phyloP scores from a whole-genome alignment of 2,797 vertebrate species.

The Caiman crocodilus region DNA sequence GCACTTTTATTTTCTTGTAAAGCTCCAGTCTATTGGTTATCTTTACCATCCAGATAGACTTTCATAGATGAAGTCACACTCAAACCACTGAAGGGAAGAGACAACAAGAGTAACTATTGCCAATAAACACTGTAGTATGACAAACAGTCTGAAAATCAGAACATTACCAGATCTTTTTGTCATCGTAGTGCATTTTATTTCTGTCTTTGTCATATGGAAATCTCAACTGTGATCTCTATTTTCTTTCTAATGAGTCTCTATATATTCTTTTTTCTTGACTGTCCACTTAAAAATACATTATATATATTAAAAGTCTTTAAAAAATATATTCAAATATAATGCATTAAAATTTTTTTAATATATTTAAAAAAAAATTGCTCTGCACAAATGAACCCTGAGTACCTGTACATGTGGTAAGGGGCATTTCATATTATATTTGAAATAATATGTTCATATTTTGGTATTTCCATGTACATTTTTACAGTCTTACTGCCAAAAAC shows the following conservation, averaged over 20 bases:
- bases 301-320: too few relatives aligned
- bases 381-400: neutral
- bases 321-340: too few relatives aligned
- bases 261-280: neutral
- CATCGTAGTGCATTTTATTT: neutral
- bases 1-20: neutral
- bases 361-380: neutral
- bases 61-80: neutral
- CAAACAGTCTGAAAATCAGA: neutral
- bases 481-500: neutral
- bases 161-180: neutral
- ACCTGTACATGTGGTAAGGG: neutral
- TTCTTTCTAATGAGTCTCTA: neutral
- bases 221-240: neutral
- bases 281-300: neutral
- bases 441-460: neutral
- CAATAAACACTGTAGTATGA: neutral
- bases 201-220: neutral
- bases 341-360: neutral
- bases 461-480: neutral
- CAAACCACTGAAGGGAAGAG: neutral
- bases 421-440: neutral
- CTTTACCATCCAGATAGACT: neutral
- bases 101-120: neutral
- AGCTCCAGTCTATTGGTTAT: neutral